Evolutionary conservation across 2,113 vertebrate species (phyloP).

Genomic region (Tragelaphus buxtoni): DNA sequence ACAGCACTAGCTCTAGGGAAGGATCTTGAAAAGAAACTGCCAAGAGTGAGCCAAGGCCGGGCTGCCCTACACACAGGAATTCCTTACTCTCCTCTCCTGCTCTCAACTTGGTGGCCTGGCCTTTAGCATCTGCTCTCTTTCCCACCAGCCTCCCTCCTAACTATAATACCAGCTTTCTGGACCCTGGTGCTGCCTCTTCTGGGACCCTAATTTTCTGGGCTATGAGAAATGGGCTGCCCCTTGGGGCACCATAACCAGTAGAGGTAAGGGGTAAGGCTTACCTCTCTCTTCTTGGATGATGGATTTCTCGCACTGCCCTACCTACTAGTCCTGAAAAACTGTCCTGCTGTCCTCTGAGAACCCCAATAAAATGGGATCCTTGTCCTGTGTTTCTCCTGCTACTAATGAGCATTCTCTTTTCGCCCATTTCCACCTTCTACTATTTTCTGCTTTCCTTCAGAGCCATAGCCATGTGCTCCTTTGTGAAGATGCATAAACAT

Average conservation of each 20-base stretch:
- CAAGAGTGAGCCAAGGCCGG: not conserved
- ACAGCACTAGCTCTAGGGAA: not conserved
- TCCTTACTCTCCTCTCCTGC: not conserved
- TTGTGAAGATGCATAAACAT: not conserved
- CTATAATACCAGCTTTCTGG: not conserved
- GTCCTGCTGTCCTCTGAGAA: not conserved
- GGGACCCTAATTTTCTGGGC: not conserved
- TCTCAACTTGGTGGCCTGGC: not conserved
- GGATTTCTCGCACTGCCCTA: not conserved
- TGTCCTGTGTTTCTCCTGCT: not conserved
- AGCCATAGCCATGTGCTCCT: not conserved
- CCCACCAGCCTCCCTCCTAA: not conserved
- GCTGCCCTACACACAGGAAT: not conserved
- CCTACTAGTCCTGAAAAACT: not conserved
- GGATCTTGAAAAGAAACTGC: not conserved
- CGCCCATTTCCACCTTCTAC: not conserved
- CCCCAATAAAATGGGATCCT: not conserved
- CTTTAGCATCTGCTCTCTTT: not conserved
- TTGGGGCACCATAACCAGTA: not conserved
- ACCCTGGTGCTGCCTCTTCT: conserved; percentile 5
- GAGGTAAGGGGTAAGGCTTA: not conserved
- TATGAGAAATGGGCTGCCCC: not conserved
- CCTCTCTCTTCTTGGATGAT: not conserved
- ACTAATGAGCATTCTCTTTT: not conserved
- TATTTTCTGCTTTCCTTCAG: not conserved